Conservation (phyloP, 2,113 vertebrate species). For the Chelonoidis abingdonii region DNA sequence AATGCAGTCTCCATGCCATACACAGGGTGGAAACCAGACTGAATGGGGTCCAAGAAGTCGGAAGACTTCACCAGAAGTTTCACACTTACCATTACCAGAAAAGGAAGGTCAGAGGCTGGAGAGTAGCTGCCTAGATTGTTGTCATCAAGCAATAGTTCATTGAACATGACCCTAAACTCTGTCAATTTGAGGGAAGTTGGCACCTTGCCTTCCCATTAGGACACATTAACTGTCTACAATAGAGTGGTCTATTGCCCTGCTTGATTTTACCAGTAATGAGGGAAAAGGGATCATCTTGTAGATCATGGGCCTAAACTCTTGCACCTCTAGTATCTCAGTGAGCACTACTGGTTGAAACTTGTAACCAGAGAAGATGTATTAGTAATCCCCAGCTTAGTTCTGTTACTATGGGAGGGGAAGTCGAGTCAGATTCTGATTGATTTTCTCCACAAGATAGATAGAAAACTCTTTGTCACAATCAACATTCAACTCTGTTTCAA, state of each 20-base stretch:
- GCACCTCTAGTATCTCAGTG: not conserved
- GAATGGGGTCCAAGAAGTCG: not conserved
- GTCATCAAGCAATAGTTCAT: not conserved
- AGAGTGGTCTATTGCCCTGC: not conserved
- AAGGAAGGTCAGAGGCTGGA: slow-evolving; percentile 10
- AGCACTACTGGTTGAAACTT: not conserved
- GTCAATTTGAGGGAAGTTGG: not conserved
- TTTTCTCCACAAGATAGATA: not conserved
- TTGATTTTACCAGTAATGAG: not conserved
- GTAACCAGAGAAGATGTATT: not conserved
- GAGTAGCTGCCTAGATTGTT: not conserved
- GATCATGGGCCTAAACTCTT: not conserved
- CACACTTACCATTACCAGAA: not conserved
- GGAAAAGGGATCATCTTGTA: not conserved
- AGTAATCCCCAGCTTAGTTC: not conserved
- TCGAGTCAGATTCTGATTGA: not conserved
- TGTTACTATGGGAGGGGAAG: not conserved
- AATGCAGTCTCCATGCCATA: not conserved
- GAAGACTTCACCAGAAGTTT: slow-evolving; percentile 1
- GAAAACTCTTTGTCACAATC: not conserved
- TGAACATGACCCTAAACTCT: not conserved
- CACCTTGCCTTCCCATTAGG: not conserved
- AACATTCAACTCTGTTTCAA: not conserved
- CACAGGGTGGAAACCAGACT: not conserved
- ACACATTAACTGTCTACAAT: not conserved